Evolutionary conservation across 2,888 invertebrate species (phyloP).

Genomic region (Eudasyphora cyanicolor): DNA sequence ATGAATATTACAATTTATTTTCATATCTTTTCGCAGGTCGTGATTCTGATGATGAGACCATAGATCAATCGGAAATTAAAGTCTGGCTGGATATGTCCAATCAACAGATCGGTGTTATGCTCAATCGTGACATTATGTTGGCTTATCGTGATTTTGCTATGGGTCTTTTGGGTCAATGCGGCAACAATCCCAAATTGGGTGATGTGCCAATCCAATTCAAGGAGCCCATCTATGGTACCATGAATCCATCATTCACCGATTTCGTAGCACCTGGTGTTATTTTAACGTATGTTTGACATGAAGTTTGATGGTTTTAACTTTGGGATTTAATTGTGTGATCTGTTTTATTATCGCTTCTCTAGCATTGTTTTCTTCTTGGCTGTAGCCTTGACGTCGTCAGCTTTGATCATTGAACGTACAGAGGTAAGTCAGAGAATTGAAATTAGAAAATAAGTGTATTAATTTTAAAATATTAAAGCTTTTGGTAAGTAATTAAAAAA

Average conservation of each 20-base stretch:
- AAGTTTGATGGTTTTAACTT: no score
- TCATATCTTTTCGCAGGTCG: conserved; percentile 80
- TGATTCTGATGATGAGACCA: conserved; percentile 91
- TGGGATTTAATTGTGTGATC: no score
- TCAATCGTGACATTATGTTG: conserved; percentile 91
- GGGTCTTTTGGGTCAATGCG: conserved; percentile 86
- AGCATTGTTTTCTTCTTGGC: conserved; percentile 98
- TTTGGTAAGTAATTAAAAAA: no score
- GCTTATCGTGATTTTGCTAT: conserved; percentile 92
- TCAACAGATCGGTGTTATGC: conserved; percentile 95
- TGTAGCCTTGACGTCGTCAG: conserved; percentile 95
- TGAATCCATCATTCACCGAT: conserved; percentile 95
- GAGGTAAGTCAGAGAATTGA: conserved; percentile 82
- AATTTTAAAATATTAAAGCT: no score
- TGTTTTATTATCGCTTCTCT: no score
- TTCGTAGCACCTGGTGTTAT: conserved; percentile 98
- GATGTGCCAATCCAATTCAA: conserved; percentile 94
- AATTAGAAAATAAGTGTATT: no score
- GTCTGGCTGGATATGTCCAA: conserved; percentile 97
- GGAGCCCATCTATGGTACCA: conserved; percentile 92
- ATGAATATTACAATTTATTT: background rate
- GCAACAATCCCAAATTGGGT: conserved; percentile 91
- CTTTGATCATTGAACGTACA: conserved; percentile 93
- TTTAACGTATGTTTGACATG: conserved; percentile 86
- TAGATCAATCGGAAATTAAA: conserved; percentile 92